Conservation (phyloP, 2,888 invertebrate genomes). For the Pristionchus mayeri region DNA sequence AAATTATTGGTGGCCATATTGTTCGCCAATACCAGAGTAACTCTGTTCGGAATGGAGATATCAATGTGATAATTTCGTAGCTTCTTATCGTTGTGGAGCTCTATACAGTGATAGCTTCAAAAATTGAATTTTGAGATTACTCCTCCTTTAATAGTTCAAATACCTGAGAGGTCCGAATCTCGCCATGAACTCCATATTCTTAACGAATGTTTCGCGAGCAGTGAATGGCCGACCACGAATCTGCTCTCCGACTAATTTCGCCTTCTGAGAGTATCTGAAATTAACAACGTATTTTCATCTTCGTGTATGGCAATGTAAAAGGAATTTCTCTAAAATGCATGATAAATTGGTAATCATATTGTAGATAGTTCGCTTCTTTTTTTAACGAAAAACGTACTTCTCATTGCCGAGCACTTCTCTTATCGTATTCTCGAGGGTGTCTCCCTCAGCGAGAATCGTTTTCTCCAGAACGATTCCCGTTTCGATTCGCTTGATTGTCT, state of each 20-base stretch:
- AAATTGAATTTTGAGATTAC: too few species aligned
- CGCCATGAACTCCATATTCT: too few species aligned
- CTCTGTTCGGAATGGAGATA: too few species aligned
- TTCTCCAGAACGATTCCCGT: slow-evolving; percentile 23
- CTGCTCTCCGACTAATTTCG: background rate
- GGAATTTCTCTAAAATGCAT: too few species aligned
- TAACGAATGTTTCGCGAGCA: background rate
- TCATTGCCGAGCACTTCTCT: background rate
- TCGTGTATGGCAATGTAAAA: too few species aligned
- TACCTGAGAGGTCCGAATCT: slow-evolving; percentile 18
- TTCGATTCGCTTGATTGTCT: slow-evolving; percentile 10
- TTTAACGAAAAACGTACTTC: background rate
- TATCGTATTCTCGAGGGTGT: background rate
- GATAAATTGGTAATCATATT: background rate
- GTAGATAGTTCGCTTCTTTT: background rate
- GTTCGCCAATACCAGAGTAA: too few species aligned
- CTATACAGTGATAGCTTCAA: too few species aligned
- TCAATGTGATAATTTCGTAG: too few species aligned
- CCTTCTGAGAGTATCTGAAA: background rate
- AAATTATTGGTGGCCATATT: too few species aligned
- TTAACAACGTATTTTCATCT: too few species aligned
- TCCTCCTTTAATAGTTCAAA: background rate
- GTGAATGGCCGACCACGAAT: slow-evolving; percentile 1
- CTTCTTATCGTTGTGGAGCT: too few species aligned
- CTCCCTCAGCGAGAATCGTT: background rate